These are phyloP conservation scores for Channallabes apus DNA, from an alignment of 2,797 vertebrate genomes.

Conservation along the genomic window DNA sequence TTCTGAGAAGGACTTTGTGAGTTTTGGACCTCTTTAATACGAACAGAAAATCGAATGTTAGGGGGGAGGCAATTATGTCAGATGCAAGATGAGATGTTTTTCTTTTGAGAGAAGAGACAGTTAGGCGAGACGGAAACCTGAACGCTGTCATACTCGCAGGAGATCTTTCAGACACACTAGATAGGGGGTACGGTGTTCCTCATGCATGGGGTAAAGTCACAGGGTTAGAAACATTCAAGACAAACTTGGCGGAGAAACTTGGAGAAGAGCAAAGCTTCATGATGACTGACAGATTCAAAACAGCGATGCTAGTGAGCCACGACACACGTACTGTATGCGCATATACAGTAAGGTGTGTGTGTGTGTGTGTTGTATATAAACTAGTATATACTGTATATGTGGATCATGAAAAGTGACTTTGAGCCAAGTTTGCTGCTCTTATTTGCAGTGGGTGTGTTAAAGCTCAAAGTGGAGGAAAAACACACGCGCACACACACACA, in stretches of 20 bases:
- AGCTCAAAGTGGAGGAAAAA: not conserved
- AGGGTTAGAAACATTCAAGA: constrained; percentile 29
- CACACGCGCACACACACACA: constrained; percentile 2
- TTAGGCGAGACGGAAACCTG: not conserved
- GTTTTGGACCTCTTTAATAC: constrained; percentile 27
- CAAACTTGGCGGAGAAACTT: constrained; percentile 18
- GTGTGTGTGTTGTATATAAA: constrained; percentile 7
- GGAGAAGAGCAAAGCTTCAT: constrained; percentile 8
- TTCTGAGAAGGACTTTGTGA: constrained; percentile 35
- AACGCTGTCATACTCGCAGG: constrained; percentile 14
- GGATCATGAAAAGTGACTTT: constrained; percentile 48
- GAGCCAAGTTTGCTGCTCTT: constrained; percentile 52
- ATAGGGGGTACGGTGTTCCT: not conserved
- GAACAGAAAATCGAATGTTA: not conserved
- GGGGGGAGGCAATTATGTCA: not conserved
- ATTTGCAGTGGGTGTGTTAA: constrained; percentile 23
- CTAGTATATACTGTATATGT: constrained; percentile 34
- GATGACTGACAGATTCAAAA: constrained; percentile 40
- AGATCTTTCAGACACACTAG: not conserved
- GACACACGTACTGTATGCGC: not conserved
- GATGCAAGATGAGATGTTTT: not conserved
- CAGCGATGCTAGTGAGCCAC: constrained; percentile 27
- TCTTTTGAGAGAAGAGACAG: not conserved
- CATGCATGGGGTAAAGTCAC: constrained; percentile 29
- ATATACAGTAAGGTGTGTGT: constrained; percentile 19